These are phyloP conservation scores for Eupithecia insigniata DNA, from an alignment of 2,888 invertebrate genomes.

Conservation along the genomic window DNA sequence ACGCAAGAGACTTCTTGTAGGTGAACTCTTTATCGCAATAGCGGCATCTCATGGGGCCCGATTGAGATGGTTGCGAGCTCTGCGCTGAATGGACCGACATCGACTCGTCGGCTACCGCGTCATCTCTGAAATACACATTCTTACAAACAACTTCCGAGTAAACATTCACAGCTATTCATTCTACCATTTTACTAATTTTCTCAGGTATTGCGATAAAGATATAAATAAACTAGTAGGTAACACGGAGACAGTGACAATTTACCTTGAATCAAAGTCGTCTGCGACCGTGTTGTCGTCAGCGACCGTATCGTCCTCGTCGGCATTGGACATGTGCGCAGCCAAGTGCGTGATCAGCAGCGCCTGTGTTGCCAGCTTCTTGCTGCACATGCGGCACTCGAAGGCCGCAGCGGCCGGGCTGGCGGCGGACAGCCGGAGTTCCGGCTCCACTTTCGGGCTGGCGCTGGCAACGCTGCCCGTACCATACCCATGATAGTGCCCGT, in stretches of 20 bases:
- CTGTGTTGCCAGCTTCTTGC: constrained; percentile 65
- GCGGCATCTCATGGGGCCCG: constrained; percentile 59
- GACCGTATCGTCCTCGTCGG: constrained; percentile 58
- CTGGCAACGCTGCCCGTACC: constrained; percentile 50
- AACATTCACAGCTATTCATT: constrained; percentile 8
- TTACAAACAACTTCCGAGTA: constrained; percentile 16
- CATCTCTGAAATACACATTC: constrained; percentile 59
- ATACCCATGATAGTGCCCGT: constrained; percentile 58
- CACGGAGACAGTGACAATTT: constrained; percentile 25
- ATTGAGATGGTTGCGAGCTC: constrained; percentile 42
- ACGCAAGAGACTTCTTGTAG: constrained; percentile 67
- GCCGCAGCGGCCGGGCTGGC: constrained; percentile 9
- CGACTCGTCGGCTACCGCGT: constrained; percentile 59
- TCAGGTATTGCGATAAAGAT: neutral
- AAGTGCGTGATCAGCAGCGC: constrained; percentile 71
- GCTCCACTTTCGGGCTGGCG: constrained; percentile 17
- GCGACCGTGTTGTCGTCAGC: constrained; percentile 48
- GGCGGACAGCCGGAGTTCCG: neutral
- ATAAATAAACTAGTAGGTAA: neutral
- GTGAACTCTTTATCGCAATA: constrained; percentile 73
- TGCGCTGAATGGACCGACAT: constrained; percentile 62
- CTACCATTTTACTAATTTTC: neutral
- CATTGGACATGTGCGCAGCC: constrained; percentile 73
- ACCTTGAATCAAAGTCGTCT: constrained; percentile 62
- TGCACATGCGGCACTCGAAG: constrained; percentile 73